phyloP scores from a whole-genome alignment of 1,140 invertebrate genomes.

The Paralvinella palmiformis region DNA sequence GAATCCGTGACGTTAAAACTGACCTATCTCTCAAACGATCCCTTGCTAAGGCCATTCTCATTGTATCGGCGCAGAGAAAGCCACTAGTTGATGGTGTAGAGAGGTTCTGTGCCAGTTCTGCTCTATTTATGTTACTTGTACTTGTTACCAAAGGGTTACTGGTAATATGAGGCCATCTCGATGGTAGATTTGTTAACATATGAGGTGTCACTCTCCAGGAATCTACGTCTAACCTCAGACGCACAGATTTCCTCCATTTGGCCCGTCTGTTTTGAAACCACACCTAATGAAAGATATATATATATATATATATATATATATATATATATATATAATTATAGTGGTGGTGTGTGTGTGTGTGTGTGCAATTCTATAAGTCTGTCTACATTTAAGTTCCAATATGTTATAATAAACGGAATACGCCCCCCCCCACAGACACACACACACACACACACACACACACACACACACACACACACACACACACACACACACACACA shows the following conservation, averaged over 20 bases:
- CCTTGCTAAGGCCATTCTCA: slow-evolving; percentile 3
- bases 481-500: too few relatives aligned
- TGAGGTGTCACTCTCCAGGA: neutral
- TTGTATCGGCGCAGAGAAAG: slow-evolving; percentile 3
- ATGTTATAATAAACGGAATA: too few relatives aligned
- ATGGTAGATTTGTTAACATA: neutral
- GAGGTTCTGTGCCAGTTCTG: neutral
- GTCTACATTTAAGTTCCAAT: too few relatives aligned
- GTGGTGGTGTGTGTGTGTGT: too few relatives aligned
- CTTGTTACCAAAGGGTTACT: neutral
- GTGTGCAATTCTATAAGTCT: too few relatives aligned
- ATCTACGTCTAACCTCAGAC: slow-evolving; percentile 46
- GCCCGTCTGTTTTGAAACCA: slow-evolving; percentile 50
- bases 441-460: too few relatives aligned
- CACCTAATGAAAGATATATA: slow-evolving; percentile 31
- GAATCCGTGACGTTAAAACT: too few relatives aligned
- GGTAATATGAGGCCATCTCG: neutral
- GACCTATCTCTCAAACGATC: slow-evolving; percentile 4
- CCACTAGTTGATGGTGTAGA: neutral
- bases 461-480: too few relatives aligned
- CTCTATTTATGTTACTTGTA: neutral
- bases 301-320: too few relatives aligned
- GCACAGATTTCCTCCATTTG: slow-evolving; percentile 93
- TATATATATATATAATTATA: too few relatives aligned
- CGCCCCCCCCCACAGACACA: too few relatives aligned